These are phyloP conservation scores for Tadarida brasiliensis DNA, from an alignment of 2,797 vertebrate species.

Conservation along the genomic window DNA sequence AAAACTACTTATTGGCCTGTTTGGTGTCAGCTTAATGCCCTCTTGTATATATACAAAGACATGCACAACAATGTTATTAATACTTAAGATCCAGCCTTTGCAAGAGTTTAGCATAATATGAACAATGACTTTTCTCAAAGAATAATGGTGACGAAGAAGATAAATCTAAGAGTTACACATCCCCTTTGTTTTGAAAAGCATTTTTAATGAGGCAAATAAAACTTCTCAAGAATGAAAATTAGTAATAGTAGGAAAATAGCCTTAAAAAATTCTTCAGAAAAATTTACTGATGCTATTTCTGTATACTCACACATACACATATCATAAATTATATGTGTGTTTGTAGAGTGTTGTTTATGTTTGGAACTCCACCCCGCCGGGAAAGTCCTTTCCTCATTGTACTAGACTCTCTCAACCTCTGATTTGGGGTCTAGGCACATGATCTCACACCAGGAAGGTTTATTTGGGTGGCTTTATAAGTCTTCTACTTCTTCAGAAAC, in stretches of 20 bases:
- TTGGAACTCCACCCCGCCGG: background rate
- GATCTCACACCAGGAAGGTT: background rate
- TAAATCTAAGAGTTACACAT: background rate
- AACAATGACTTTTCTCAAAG: slow-evolving; percentile 45
- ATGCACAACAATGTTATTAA: background rate
- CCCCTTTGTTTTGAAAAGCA: slow-evolving; percentile 54
- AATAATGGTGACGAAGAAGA: background rate
- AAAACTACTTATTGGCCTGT: background rate
- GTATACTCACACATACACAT: background rate
- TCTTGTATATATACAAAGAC: background rate
- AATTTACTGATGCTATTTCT: background rate
- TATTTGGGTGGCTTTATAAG: background rate
- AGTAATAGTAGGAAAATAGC: slow-evolving; percentile 24
- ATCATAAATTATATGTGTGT: background rate
- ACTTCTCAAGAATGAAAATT: slow-evolving; percentile 53
- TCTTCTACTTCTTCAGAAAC: slow-evolving; percentile 33
- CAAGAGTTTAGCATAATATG: background rate
- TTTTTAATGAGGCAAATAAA: slow-evolving; percentile 14
- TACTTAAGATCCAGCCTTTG: background rate
- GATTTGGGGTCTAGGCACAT: background rate
- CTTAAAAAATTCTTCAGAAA: background rate
- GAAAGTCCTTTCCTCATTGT: background rate
- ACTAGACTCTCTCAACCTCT: background rate
- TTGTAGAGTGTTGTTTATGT: background rate
- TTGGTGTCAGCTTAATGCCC: background rate